These are phyloP conservation scores for Dendronephthya gigantea DNA, from an alignment of 64 coral and sea anemone species.

Conservation along the genomic window DNA sequence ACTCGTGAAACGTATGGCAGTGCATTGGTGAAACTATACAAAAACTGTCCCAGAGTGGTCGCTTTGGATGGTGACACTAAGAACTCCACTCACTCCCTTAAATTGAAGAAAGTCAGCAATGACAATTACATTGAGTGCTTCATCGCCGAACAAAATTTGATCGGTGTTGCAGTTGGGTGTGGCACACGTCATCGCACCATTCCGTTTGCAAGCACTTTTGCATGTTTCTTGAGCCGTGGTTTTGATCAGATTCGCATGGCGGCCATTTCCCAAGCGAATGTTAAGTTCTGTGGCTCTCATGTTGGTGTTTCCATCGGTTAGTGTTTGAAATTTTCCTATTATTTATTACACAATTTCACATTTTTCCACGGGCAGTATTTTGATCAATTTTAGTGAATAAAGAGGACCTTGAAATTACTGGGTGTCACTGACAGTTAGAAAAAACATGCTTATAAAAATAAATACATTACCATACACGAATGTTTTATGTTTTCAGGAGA, in stretches of 20 bases:
- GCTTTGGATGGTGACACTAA: constrained; percentile 86
- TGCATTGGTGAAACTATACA: constrained; percentile 59
- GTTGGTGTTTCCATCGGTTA: constrained; percentile 89
- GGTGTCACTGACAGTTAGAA: too few species aligned
- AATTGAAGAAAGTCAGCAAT: constrained; percentile 54
- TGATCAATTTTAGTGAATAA: too few species aligned
- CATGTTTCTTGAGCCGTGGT: constrained; percentile 68
- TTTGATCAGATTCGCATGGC: constrained; percentile 95
- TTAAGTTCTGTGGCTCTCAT: constrained; percentile 95
- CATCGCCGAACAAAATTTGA: constrained; percentile 91
- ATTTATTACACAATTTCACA: too few species aligned
- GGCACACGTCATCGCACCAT: constrained; percentile 67
- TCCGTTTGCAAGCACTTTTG: constrained; percentile 88
- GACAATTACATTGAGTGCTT: constrained; percentile 80
- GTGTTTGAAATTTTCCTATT: neutral
- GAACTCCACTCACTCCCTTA: constrained; percentile 75
- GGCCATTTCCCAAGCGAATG: constrained; percentile 59
- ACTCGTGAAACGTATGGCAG: constrained; percentile 63
- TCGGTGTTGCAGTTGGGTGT: constrained; percentile 83
- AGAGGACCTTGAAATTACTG: too few species aligned
- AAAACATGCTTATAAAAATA: too few species aligned
- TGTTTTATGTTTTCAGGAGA: constrained; percentile 46
- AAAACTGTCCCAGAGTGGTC: constrained; percentile 46
- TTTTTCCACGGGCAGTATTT: too few species aligned
- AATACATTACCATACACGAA: neutral